Conservation (phyloP, 2,797 vertebrate genomes). For the Falco rusticolus region DNA sequence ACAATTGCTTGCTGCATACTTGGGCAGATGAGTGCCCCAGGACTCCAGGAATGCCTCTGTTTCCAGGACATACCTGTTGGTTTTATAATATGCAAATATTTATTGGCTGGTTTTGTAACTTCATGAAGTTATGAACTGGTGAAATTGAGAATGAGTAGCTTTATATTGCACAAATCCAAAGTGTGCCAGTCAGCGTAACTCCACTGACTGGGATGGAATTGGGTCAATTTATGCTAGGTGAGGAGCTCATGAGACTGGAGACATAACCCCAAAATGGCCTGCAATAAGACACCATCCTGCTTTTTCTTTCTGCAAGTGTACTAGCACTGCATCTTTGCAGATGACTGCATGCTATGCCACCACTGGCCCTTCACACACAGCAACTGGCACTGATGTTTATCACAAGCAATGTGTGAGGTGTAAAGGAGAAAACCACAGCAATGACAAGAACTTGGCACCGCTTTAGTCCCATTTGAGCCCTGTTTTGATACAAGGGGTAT, state of each 20-base stretch:
- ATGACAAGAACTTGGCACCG: neutral
- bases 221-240: neutral
- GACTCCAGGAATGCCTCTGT: neutral
- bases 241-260: neutral
- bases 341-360: neutral
- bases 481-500: neutral
- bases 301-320: neutral
- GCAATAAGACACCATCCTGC: neutral
- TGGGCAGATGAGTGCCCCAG: neutral
- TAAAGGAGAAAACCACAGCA: neutral
- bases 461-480: neutral
- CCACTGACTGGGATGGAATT: neutral
- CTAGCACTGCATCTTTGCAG: neutral
- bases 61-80: neutral
- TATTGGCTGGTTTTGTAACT: neutral
- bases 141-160: neutral
- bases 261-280: neutral
- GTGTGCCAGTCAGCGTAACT: neutral
- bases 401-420: rapidly evolving
- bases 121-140: neutral
- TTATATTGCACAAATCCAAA: neutral
- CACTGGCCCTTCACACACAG: neutral
- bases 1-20: neutral
- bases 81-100: conserved; percentile 17
- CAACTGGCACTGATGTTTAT: neutral